Percentiles rank a stretch among this genome's conserved stretches.
phyloP scores from a whole-genome alignment of 2,888 invertebrate species.

The Cryptocephalus moraei region DNA sequence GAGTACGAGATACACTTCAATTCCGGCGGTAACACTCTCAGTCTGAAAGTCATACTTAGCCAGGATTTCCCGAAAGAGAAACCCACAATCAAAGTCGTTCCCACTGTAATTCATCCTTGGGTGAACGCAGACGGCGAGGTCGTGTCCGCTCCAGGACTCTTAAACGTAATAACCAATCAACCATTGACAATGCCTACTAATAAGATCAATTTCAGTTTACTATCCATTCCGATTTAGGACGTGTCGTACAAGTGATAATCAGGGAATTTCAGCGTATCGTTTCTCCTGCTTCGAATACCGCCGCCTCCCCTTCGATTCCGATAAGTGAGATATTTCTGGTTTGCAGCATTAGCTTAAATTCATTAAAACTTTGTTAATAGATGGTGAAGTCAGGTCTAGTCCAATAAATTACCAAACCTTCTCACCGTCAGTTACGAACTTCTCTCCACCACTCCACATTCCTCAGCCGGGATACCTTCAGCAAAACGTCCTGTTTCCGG shows the following conservation, averaged over 20 bases:
- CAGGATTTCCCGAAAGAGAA: slow-evolving; percentile 68
- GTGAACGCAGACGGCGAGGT: slow-evolving; percentile 59
- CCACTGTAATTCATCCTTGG: slow-evolving; percentile 62
- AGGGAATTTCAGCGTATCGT: slow-evolving; percentile 64
- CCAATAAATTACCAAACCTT: slow-evolving; percentile 23
- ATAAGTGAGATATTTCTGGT: slow-evolving; percentile 16
- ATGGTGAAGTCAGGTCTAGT: slow-evolving; percentile 26
- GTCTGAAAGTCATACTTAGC: slow-evolving; percentile 53
- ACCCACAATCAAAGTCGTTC: slow-evolving; percentile 58
- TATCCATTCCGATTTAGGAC: slow-evolving; percentile 67
- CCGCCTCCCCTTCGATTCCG: slow-evolving; percentile 21
- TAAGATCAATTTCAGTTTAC: slow-evolving; percentile 45
- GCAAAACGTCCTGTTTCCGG: slow-evolving; percentile 36
- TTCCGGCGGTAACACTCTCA: slow-evolving; percentile 54
- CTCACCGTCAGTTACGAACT: slow-evolving; percentile 17
- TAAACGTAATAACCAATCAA: slow-evolving; percentile 45
- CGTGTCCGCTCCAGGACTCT: slow-evolving; percentile 60
- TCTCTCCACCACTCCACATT: slow-evolving; percentile 26
- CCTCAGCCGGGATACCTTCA: slow-evolving; percentile 8
- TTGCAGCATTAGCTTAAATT: neutral
- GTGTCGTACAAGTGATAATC: slow-evolving; percentile 71
- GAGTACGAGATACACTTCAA: slow-evolving; percentile 65
- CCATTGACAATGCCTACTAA: neutral
- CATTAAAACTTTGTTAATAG: slow-evolving; percentile 16
- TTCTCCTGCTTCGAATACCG: slow-evolving; percentile 31